These are phyloP conservation scores for Xanthorhoe designata DNA, from an alignment of 2,888 invertebrate species.

Conservation along the genomic window DNA sequence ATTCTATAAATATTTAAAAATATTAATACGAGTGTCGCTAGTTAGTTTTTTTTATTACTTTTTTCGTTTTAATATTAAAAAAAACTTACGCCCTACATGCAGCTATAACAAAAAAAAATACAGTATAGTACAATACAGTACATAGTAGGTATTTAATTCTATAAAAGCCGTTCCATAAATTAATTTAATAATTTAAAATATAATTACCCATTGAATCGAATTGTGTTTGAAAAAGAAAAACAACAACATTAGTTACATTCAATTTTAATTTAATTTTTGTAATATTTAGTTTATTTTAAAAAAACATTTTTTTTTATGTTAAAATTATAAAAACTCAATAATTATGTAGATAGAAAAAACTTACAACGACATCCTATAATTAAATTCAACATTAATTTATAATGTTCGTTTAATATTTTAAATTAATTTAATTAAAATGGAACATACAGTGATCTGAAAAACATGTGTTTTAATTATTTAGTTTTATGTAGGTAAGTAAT, in stretches of 20 bases:
- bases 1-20: slow-evolving; percentile 14
- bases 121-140: too few relatives aligned
- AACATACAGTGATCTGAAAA: neutral
- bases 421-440: neutral
- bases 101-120: neutral
- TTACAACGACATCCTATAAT: neutral
- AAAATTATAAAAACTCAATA: too few relatives aligned
- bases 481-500: neutral
- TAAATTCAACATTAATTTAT: neutral
- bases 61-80: neutral
- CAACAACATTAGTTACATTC: neutral
- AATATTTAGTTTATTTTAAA: too few relatives aligned
- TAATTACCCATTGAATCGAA: neutral
- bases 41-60: too few relatives aligned
- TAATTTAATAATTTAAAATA: neutral
- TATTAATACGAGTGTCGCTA: neutral
- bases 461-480: neutral
- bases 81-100: slow-evolving; percentile 22
- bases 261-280: neutral
- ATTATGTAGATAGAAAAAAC: neutral
- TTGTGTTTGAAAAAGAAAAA: too few relatives aligned
- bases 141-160: too few relatives aligned
- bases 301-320: too few relatives aligned
- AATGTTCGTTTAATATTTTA: neutral
- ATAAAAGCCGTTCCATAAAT: neutral